Base-by-base conservation (phyloP, 2,113 vertebrate species). In the Oxyruncus cristatus region DNA sequence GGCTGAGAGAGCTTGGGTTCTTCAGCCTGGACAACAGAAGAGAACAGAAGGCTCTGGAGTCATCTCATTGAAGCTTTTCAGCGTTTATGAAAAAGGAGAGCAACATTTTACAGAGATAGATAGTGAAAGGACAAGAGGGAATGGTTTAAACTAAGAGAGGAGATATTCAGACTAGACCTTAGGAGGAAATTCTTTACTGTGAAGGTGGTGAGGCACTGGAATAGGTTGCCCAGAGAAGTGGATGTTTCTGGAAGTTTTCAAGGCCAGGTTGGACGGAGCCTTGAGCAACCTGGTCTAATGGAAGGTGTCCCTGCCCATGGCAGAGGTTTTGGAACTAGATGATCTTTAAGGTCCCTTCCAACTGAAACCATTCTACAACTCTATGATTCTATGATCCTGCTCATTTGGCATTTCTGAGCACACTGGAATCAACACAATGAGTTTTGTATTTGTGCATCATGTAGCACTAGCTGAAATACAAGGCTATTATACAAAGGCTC, bases 401-500 rank as follows among this genome's bases (percentile, higher is more conserved):
- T 65, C 23, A 47, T 70, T 65, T 0, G 0, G n/a, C 27, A 18
- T n/a, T 65, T 66, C 35, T 18, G 56, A 71, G 32, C 20, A n/a
- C 6, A 4, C 16, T 52, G 30, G 14, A 42, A 70, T 53, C 24
- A 30, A 18, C 39, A 61, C 0, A 0, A 41, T 39, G 28, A 81
- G 28, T 56, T 67, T 46, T 61, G 13, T 56, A 14, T 33, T 41
- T 33, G 33, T 62, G 33, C 20, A 6, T 35, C 28, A 9, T 14
- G 26, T 23, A 77, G 18, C 1, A 1, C 22, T 41, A 12, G 15
- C 23, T 92, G 52, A 85, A 89, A 76, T 49, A 62, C 4, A 35
- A 30, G n/a, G 18, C 11, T 8, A 1, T 9, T 47, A 65, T 41
- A 50, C 35, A n/a, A 1, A 1, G 7, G 13, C 4, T 71, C 30